Evolutionary conservation across 2,113 vertebrate species (phyloP), one percentile per base, ranked within the genome.

Genomic region (Gymnorhina tibicen): DNA sequence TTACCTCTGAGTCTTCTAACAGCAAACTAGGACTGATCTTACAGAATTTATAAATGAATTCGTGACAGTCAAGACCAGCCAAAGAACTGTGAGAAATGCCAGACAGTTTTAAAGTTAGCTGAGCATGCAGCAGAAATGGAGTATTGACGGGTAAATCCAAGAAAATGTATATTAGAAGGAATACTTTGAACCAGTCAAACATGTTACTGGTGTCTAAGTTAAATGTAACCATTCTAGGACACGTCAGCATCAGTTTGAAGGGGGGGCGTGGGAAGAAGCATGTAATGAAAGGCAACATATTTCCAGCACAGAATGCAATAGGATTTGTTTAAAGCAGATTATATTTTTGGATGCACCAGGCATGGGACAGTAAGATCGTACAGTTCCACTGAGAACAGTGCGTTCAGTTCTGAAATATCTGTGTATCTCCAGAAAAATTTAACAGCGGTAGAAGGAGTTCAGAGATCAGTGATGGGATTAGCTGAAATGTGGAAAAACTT

Each of bases 401-500:
- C 78, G 77, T 95, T 87, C 80, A 89, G 73, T 91, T 92, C 58
- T 87, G 73, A 89, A 79, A 87, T 85, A 85, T 50, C 64, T n/a
- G 24, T 59, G 11, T 73, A 58, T 83, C 62, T 82, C 62, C 66
- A 91, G 58, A 94, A 95, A 92, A 81, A 85, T 41, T 84, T 81
- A 75, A 52, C 52, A 78, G 62, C 2, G 2, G 52, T 70, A 75
- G 64, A 53, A 92, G 18, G 17, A 81, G 73, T 95, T 91, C 85
- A 93, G 49, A 63, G 28, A 69, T 60, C 84, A 68, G 41, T 42
- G 16, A 84, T 72, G 44, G 53, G 41, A 88, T 89, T 94, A 93
- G 42, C 44, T 95, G 93, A 96, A 92, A 82, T 62, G 81, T 82
- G 66, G 74, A 82, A 94, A 93, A 95, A 79, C 7, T 76, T 76